Conservation (phyloP, 2,113 vertebrate species). For the Dasypus novemcinctus region DNA sequence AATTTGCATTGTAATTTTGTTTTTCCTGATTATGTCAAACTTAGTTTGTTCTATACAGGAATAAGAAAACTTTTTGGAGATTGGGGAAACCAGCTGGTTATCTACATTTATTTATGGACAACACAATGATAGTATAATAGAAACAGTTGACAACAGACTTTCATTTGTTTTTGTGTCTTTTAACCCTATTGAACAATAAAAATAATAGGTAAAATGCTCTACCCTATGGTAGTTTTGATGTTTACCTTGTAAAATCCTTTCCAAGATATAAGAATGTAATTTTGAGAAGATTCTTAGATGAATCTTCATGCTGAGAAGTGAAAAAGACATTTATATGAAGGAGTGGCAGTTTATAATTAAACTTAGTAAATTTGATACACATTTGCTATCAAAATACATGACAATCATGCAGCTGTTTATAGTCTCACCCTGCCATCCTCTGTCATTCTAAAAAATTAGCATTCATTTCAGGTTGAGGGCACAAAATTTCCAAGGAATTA, state of each 20-base stretch:
- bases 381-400: not conserved
- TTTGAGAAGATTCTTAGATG: constrained; percentile 14
- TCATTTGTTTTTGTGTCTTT: not conserved
- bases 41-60: not conserved
- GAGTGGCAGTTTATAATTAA: not conserved
- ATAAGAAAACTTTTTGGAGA: constrained; percentile 33
- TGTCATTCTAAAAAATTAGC: not conserved
- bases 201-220: not conserved
- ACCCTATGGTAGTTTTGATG: not conserved
- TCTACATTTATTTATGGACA: not conserved
- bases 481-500: not conserved
- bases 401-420: not conserved
- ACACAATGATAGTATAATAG: not conserved
- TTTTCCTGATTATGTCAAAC: constrained; percentile 2
- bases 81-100: not conserved
- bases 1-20: constrained; percentile 29
- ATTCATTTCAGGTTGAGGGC: not conserved
- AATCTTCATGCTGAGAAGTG: constrained; percentile 12
- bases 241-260: constrained; percentile 34
- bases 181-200: not conserved
- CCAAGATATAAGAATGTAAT: not conserved
- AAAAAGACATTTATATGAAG: not conserved
- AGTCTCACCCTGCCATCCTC: not conserved
- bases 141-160: not conserved
- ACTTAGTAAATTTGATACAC: too few relatives aligned